Conservation (phyloP, 2,888 invertebrate species). For the Ornithoptera priamus region DNA sequence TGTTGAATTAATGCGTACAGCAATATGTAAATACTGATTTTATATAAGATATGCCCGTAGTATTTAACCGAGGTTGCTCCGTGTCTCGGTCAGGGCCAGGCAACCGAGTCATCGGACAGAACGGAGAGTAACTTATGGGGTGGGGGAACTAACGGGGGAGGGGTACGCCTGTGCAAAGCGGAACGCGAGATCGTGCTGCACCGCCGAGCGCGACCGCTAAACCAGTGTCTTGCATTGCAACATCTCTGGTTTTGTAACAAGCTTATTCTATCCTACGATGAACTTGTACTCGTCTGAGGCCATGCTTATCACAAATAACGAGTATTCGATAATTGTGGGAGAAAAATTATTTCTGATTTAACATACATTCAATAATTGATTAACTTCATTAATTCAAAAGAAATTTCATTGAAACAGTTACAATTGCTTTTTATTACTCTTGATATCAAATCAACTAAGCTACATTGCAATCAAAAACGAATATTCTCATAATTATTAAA, state of each 20-base stretch:
- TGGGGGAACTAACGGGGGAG: conserved; percentile 38
- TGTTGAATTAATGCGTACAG: background rate
- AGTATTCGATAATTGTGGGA: background rate
- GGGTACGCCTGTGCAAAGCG: conserved; percentile 66
- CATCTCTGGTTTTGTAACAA: conserved; percentile 58
- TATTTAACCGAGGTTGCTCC: conserved; percentile 64
- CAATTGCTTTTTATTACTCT: background rate
- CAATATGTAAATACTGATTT: background rate
- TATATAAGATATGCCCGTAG: conserved; percentile 48
- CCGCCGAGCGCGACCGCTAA: conserved; percentile 78
- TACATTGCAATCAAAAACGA: background rate
- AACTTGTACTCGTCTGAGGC: conserved; percentile 23
- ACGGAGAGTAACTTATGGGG: conserved; percentile 33
- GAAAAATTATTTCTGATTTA: background rate
- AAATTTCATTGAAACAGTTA: background rate
- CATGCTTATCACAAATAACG: conserved; percentile 12
- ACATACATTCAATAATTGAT: background rate
- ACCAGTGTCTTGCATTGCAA: conserved; percentile 72
- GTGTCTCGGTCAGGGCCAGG: conserved; percentile 78
- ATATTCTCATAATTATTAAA: background rate
- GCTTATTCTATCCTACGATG: conserved; percentile 33
- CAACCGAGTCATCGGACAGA: conserved; percentile 32
- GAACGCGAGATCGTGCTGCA: conserved; percentile 79
- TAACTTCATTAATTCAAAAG: background rate
- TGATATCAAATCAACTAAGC: background rate